A percentile compares a stretch with the other conserved stretches of the same genome.
phyloP scores from a whole-genome alignment of 2,797 vertebrate species.

The Notamacropus eugenii region DNA sequence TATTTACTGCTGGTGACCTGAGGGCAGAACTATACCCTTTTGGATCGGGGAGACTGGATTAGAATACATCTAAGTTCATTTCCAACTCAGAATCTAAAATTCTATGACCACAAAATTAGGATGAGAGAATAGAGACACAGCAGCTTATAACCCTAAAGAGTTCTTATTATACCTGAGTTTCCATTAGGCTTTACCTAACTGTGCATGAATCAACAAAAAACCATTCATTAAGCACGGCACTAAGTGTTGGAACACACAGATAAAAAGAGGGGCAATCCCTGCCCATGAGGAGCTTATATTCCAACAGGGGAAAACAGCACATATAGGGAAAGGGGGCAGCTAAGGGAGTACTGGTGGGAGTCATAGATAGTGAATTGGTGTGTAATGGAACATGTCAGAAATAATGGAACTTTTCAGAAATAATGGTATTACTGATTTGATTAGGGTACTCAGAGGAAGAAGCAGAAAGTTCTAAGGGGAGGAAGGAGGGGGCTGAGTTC shows the following conservation, averaged over 20 bases:
- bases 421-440: not conserved
- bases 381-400: not conserved
- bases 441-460: not conserved
- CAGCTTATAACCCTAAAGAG: too few species aligned
- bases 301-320: not conserved
- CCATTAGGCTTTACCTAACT: not conserved
- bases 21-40: not conserved
- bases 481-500: not conserved
- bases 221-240: not conserved
- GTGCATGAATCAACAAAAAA: not conserved
- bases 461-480: not conserved
- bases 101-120: not conserved
- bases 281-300: not conserved
- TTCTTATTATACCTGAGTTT: not conserved
- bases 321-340: not conserved
- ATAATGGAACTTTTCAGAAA: not conserved
- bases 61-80: not conserved
- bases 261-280: not conserved
- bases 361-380: not conserved
- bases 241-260: not conserved
- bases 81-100: not conserved
- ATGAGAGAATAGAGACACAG: not conserved
- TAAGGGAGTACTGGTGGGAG: not conserved
- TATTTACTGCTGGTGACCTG: not conserved
- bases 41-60: not conserved